Conservation (phyloP, 2,113 vertebrate genomes). For the Neotoma lepida region DNA sequence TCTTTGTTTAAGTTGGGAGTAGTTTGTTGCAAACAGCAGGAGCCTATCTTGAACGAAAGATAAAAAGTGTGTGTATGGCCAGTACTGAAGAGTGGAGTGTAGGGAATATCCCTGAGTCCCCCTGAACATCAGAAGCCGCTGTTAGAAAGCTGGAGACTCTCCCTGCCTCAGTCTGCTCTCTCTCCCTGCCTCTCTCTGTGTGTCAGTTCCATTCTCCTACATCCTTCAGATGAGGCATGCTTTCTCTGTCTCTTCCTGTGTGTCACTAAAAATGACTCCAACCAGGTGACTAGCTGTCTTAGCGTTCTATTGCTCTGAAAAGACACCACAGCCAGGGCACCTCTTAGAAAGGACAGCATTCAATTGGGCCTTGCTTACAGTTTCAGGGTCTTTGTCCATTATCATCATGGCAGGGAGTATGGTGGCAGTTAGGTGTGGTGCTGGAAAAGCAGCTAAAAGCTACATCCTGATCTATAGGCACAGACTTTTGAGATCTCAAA, state of each 20-base stretch:
- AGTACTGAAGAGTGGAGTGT: not conserved
- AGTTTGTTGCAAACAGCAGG: conserved; percentile 11
- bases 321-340: not conserved
- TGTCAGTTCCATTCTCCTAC: not conserved
- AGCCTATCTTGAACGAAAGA: not conserved
- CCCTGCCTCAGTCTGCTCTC: not conserved
- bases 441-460: not conserved
- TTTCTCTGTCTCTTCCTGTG: too few relatives aligned
- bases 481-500: not conserved
- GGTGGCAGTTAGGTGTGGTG: not conserved
- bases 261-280: not conserved
- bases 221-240: not conserved
- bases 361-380: not conserved
- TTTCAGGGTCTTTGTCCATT: not conserved
- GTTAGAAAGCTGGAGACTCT: not conserved
- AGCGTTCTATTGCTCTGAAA: not conserved
- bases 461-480: not conserved
- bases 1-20: conserved; percentile 51
- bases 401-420: not conserved
- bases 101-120: not conserved
- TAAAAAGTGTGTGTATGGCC: not conserved
- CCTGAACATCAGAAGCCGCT: not conserved
- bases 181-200: not conserved
- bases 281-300: not conserved
- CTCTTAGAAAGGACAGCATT: not conserved